Evolutionary conservation across 2,797 vertebrate species (phyloP).

Genomic region (Siniperca obscura): DNA sequence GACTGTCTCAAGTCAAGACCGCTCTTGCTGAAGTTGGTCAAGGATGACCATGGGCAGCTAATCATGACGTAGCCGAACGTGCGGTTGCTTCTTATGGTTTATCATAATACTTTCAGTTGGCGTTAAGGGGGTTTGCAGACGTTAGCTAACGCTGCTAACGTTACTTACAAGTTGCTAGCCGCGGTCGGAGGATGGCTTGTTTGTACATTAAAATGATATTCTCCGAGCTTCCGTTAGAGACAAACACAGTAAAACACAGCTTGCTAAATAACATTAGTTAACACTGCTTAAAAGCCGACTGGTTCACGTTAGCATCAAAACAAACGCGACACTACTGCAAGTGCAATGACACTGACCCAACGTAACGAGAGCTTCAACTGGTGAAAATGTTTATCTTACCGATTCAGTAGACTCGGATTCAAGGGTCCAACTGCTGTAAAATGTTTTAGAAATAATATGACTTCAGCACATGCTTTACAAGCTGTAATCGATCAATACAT

Average conservation of each 20-base stretch:
- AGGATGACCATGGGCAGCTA: background rate
- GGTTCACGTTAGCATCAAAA: constrained; percentile 52
- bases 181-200: background rate
- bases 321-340: constrained; percentile 46
- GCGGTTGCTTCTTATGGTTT: rapidly evolving
- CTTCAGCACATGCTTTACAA: background rate
- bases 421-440: background rate
- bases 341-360: constrained; percentile 16
- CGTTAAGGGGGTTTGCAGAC: constrained; percentile 1
- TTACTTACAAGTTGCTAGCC: constrained; percentile 25
- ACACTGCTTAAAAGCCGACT: constrained; percentile 4
- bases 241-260: rapidly evolving
- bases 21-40: background rate
- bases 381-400: constrained; percentile 55
- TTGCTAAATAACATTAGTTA: background rate
- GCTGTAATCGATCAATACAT: constrained; percentile 25
- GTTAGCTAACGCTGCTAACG: constrained; percentile 47
- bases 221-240: rapidly evolving
- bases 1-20: background rate
- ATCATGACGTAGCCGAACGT: rapidly evolving
- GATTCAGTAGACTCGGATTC: constrained; percentile 31
- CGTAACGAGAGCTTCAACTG: background rate
- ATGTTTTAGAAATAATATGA: background rate
- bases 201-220: background rate
- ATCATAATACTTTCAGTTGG: constrained; percentile 6